A percentile compares a stretch with the other conserved stretches of the same genome.
phyloP scores from a whole-genome alignment of 2,113 vertebrate species.

The Gavia stellata region DNA sequence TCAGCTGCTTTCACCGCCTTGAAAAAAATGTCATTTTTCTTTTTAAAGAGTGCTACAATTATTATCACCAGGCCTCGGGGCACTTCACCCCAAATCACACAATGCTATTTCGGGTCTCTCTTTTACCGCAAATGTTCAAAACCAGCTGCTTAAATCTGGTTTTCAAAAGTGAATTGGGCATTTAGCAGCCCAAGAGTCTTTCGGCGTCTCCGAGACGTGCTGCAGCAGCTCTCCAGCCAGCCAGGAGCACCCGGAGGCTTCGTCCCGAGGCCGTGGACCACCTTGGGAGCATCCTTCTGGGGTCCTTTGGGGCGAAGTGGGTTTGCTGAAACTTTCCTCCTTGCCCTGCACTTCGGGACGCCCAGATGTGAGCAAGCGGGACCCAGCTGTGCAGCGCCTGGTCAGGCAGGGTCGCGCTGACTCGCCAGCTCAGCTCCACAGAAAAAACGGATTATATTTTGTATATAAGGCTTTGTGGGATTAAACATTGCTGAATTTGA shows the following conservation, averaged over 20 bases:
- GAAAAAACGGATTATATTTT: not conserved
- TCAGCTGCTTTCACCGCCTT: slow-evolving; percentile 30
- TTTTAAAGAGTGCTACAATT: slow-evolving; percentile 24
- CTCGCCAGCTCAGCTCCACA: not conserved
- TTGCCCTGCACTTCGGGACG: not conserved
- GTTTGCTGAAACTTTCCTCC: not conserved
- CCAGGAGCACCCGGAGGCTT: not conserved
- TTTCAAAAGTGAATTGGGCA: slow-evolving; percentile 13
- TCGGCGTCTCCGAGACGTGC: rapidly evolving
- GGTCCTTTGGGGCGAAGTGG: not conserved
- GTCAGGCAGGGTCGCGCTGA: rapidly evolving
- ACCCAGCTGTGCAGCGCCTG: not conserved
- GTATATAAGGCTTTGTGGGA: not conserved
- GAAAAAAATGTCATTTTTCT: slow-evolving; percentile 51
- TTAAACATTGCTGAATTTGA: not conserved
- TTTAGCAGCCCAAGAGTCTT: not conserved
- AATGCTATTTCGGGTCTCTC: slow-evolving; percentile 31
- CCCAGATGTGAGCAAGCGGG: not conserved
- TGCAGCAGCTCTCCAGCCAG: not conserved
- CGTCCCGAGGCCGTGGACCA: rapidly evolving
- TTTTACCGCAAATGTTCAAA: slow-evolving; percentile 40
- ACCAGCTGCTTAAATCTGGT: not conserved
- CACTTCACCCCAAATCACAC: slow-evolving; percentile 62
- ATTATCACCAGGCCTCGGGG: slow-evolving; percentile 39
- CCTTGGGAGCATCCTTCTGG: rapidly evolving